These are phyloP conservation scores for Cryptoprocta ferox DNA, from an alignment of 2,797 vertebrate species.

Conservation along the genomic window DNA sequence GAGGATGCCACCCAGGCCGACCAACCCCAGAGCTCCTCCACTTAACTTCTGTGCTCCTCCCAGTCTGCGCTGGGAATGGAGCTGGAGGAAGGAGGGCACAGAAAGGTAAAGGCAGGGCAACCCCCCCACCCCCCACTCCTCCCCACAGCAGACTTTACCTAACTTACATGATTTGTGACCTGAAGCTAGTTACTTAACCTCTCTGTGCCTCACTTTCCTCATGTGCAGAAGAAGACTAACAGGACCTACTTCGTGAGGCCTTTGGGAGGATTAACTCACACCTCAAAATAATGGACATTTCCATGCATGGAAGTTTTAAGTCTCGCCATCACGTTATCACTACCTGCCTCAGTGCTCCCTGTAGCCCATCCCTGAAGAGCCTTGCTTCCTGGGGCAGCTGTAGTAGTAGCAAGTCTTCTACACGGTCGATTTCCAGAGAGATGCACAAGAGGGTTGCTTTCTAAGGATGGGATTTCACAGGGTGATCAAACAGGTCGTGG, in stretches of 20 bases:
- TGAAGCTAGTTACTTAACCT: neutral
- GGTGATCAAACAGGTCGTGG: neutral
- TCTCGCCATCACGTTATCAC: fast-evolving
- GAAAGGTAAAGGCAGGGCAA: neutral
- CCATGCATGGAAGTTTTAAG: neutral
- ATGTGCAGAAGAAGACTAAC: neutral
- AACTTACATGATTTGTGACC: neutral
- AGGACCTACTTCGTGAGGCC: neutral
- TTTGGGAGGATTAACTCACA: neutral
- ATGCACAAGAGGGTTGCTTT: neutral
- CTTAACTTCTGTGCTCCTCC: neutral
- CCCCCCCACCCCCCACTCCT: too few relatives aligned
- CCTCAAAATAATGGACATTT: neutral
- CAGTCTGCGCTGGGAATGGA: neutral
- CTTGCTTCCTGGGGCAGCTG: neutral
- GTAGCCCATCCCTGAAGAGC: too few relatives aligned
- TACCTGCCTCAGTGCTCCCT: neutral
- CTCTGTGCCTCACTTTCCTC: neutral
- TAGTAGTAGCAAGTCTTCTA: neutral
- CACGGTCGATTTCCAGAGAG: neutral
- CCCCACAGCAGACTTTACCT: neutral
- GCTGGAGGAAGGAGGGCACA: neutral
- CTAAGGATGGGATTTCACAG: neutral
- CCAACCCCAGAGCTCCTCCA: neutral
- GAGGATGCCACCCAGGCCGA: neutral